A percentile compares a stretch with the other conserved stretches of the same genome.
Conservation (phyloP, 1,140 invertebrate genomes). For the Heterodera schachtii region DNA sequence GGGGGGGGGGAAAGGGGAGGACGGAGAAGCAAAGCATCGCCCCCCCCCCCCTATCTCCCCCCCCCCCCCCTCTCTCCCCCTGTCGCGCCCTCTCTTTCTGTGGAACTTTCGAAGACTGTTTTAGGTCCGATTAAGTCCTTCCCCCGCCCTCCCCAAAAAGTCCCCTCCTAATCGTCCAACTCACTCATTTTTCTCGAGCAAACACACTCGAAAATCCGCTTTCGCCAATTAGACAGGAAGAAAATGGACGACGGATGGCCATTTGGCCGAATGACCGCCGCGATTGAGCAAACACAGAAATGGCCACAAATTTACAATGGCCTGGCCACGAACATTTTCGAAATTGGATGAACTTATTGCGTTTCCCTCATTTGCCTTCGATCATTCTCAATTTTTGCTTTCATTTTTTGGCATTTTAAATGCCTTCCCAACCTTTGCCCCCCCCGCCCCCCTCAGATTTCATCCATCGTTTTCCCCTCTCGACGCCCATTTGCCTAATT, state of each 20-base stretch:
- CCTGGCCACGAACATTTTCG: not conserved
- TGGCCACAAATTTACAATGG: not conserved
- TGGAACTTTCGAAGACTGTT: not conserved
- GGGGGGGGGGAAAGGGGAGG: not conserved
- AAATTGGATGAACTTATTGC: not conserved
- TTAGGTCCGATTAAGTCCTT: not conserved
- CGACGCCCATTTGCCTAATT: not conserved
- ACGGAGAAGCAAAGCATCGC: too few species aligned
- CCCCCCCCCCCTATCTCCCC: too few species aligned
- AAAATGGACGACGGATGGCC: not conserved
- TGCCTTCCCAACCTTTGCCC: too few species aligned
- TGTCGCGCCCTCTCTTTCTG: not conserved
- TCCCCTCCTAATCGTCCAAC: conserved; percentile 1
- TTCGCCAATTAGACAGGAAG: conserved; percentile 2
- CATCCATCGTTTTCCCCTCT: too few species aligned
- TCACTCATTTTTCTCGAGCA: not conserved
- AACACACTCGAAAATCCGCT: not conserved
- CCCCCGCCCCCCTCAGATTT: too few species aligned
- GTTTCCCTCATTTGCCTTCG: not conserved
- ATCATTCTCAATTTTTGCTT: too few species aligned
- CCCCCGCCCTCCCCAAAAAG: not conserved
- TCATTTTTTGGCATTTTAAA: too few species aligned
- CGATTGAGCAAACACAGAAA: not conserved
- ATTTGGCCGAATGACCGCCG: not conserved
- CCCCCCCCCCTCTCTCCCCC: too few species aligned